Percentiles rank a stretch among this genome's conserved stretches.
These are phyloP conservation scores for Luidia sarsii DNA, from an alignment of 53 echinoderm and acorn worm genomes.

Conservation along the genomic window DNA sequence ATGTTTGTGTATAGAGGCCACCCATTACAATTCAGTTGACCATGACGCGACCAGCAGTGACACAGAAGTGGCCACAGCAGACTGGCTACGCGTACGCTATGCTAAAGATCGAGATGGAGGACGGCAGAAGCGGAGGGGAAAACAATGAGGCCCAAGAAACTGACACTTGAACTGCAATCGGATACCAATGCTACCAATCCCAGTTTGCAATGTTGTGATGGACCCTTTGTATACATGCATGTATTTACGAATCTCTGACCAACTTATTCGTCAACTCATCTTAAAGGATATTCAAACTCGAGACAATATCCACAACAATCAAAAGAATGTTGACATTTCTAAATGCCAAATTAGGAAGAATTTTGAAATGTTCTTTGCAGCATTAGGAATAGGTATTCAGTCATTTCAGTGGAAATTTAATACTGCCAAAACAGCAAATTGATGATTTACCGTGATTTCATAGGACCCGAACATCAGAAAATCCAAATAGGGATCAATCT, in stretches of 20 bases:
- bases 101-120: too few relatives aligned
- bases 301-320: conserved; percentile 39
- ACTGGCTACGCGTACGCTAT: too few relatives aligned
- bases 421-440: conserved; percentile 23
- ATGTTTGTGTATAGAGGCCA: too few relatives aligned
- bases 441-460: conserved; percentile 40
- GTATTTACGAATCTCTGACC: conserved; percentile 36
- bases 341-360: conserved; percentile 58
- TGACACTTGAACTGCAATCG: conserved; percentile 21
- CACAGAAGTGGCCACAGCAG: too few relatives aligned
- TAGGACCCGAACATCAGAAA: conserved; percentile 19
- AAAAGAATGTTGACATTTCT: conserved; percentile 32
- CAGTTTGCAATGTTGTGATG: conserved; percentile 29
- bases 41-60: too few relatives aligned
- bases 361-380: conserved; percentile 32
- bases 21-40: too few relatives aligned
- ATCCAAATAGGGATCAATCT: conserved; percentile 32
- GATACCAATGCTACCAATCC: conserved; percentile 17
- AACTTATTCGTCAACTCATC: conserved; percentile 42
- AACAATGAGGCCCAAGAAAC: conserved; percentile 10
- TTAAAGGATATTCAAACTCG: conserved; percentile 38
- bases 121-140: too few relatives aligned
- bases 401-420: conserved; percentile 35
- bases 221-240: conserved; percentile 44
- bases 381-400: too few relatives aligned